A percentile compares a stretch with the other conserved stretches of the same genome.
These are phyloP conservation scores for Melieria omissa DNA, from an alignment of 2,888 invertebrate species.

Conservation along the genomic window DNA sequence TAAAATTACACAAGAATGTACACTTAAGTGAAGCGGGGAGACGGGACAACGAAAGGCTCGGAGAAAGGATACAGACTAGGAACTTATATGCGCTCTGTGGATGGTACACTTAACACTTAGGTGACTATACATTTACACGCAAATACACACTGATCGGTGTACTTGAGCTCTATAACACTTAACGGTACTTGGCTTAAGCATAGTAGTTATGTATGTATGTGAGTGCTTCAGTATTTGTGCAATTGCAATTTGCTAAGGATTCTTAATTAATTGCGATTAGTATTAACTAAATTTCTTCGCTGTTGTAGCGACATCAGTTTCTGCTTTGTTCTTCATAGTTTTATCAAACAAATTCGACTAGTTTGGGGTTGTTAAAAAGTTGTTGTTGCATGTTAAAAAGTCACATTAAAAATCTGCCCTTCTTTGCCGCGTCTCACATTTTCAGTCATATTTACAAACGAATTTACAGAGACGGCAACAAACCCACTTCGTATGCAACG, in stretches of 20 bases:
- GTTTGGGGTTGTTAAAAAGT: constrained; percentile 30
- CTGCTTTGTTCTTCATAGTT: too few species aligned
- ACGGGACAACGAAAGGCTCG: too few species aligned
- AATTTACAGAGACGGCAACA: constrained; percentile 24
- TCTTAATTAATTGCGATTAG: constrained; percentile 10
- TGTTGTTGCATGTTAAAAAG: constrained; percentile 4
- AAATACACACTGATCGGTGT: not conserved
- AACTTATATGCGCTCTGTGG: constrained; percentile 50
- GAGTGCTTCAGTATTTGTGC: not conserved
- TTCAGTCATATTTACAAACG: constrained; percentile 26
- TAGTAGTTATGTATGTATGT: constrained; percentile 3
- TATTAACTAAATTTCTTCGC: too few species aligned
- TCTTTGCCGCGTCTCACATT: not conserved
- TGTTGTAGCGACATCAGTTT: too few species aligned
- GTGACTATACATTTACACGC: not conserved
- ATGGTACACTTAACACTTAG: constrained; percentile 37
- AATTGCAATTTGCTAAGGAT: constrained; percentile 33
- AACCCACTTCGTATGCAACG: constrained; percentile 8
- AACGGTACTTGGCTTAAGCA: constrained; percentile 8
- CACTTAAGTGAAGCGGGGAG: constrained; percentile 23
- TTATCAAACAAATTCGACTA: constrained; percentile 41
- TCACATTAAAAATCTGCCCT: constrained; percentile 14
- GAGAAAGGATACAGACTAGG: constrained; percentile 38
- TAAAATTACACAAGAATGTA: constrained; percentile 21
- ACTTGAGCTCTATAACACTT: constrained; percentile 5